Evolutionary conservation across 2,888 invertebrate species (phyloP).

Genomic region (Seira ritae): DNA sequence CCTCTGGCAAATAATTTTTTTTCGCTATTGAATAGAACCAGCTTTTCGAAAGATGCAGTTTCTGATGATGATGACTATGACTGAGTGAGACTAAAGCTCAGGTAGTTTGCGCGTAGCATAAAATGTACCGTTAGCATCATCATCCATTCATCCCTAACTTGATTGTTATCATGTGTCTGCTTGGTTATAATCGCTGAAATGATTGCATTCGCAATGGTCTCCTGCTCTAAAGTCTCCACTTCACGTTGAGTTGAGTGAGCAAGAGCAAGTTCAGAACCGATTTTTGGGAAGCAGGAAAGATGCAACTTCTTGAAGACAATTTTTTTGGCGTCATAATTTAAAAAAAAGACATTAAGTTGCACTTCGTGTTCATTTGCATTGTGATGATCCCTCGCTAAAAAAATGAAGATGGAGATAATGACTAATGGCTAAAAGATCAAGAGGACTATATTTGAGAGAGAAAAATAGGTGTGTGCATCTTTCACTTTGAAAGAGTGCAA

Average conservation of each 20-base stretch:
- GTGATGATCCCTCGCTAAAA: background rate
- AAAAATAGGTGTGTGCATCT: background rate
- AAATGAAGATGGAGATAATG: background rate
- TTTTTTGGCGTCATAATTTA: background rate
- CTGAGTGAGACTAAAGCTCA: background rate
- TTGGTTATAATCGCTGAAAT: background rate
- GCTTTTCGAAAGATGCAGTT: background rate
- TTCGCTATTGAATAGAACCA: background rate
- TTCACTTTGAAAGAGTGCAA: background rate
- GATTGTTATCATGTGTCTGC: conserved; percentile 11
- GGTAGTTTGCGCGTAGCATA: background rate
- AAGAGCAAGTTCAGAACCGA: background rate
- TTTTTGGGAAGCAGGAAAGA: background rate
- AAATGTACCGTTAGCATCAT: background rate
- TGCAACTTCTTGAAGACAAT: background rate
- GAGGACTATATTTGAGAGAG: background rate
- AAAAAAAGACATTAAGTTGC: background rate
- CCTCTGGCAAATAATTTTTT: background rate
- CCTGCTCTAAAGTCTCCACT: background rate
- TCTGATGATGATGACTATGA: too few species aligned
- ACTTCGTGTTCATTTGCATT: background rate
- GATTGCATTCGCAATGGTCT: background rate
- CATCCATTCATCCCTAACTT: background rate
- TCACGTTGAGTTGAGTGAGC: background rate
- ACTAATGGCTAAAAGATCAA: background rate